Percentiles rank a stretch among this genome's conserved stretches.
phyloP scores from a whole-genome alignment of 2,888 invertebrate genomes.

The Platerodrilus igneus region DNA sequence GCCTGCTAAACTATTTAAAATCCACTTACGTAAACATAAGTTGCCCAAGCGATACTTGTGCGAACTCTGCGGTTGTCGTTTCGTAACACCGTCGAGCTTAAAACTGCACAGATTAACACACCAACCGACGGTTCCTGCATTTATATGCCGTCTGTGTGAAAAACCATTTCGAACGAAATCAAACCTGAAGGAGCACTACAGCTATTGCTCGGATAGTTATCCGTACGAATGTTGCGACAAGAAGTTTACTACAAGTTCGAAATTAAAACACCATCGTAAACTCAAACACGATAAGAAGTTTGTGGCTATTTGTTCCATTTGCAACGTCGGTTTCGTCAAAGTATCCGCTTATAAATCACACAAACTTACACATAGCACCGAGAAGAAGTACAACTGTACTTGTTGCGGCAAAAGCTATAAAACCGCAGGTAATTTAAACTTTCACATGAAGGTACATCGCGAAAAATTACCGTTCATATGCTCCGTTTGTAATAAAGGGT shows the following conservation, averaged over 20 bases:
- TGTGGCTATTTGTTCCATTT: constrained; percentile 44
- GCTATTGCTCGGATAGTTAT: constrained; percentile 40
- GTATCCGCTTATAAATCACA: constrained; percentile 45
- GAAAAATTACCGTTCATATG: constrained; percentile 40
- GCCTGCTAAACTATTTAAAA: constrained; percentile 33
- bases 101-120: constrained; percentile 26
- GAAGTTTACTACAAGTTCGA: constrained; percentile 41
- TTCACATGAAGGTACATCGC: constrained; percentile 44
- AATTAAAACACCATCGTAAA: constrained; percentile 43
- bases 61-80: constrained; percentile 40
- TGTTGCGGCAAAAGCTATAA: constrained; percentile 45
- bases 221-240: constrained; percentile 44
- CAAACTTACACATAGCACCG: constrained; percentile 42
- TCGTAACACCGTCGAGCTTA: constrained; percentile 31
- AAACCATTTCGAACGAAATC: constrained; percentile 41
- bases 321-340: constrained; percentile 45
- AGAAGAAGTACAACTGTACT: constrained; percentile 43
- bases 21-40: constrained; percentile 39
- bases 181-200: constrained; percentile 42
- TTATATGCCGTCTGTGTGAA: constrained; percentile 38
- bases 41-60: constrained; percentile 36
- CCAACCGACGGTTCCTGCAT: constrained; percentile 32
- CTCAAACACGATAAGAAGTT: constrained; percentile 46
- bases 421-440: constrained; percentile 45
- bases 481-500: constrained; percentile 41